Evolutionary conservation across 2,797 vertebrate genomes (phyloP).

Genomic region (Cossypha heuglini): DNA sequence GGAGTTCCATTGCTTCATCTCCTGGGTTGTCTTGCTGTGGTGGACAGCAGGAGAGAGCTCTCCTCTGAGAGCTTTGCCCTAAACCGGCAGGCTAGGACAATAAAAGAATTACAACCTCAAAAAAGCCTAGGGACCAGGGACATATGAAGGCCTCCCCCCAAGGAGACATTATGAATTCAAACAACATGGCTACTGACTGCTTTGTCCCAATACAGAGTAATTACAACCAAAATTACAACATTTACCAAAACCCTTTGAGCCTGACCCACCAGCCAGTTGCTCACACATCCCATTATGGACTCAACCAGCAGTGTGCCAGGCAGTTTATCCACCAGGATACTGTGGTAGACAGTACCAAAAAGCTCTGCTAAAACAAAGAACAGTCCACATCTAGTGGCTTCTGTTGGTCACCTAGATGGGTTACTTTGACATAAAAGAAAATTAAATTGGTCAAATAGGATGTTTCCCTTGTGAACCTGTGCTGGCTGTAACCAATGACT

Average conservation of each 20-base stretch:
- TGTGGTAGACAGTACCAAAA: not conserved
- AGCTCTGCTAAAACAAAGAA: not conserved
- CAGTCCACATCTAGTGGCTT: not conserved
- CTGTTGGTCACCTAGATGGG: not conserved
- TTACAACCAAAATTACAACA: too few relatives aligned
- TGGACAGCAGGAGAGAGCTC: too few relatives aligned
- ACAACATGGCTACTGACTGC: too few relatives aligned
- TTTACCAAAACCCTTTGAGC: not conserved
- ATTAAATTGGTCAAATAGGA: not conserved
- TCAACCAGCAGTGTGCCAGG: not conserved
- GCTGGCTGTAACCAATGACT: not conserved
- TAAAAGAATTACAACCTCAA: too few relatives aligned
- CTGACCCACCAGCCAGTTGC: rapidly evolving
- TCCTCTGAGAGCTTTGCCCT: too few relatives aligned
- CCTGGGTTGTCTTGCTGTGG: too few relatives aligned
- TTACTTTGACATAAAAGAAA: not conserved
- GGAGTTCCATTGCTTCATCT: too few relatives aligned
- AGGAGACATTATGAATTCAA: too few relatives aligned
- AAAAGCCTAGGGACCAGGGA: too few relatives aligned
- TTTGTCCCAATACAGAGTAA: too few relatives aligned
- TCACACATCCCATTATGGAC: rapidly evolving
- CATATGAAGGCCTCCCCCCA: too few relatives aligned
- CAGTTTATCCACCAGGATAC: not conserved
- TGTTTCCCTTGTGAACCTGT: rapidly evolving
- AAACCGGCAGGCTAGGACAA: too few relatives aligned